Base-by-base conservation (phyloP, 2,888 invertebrate genomes). In the Nowickia ferox region DNA sequence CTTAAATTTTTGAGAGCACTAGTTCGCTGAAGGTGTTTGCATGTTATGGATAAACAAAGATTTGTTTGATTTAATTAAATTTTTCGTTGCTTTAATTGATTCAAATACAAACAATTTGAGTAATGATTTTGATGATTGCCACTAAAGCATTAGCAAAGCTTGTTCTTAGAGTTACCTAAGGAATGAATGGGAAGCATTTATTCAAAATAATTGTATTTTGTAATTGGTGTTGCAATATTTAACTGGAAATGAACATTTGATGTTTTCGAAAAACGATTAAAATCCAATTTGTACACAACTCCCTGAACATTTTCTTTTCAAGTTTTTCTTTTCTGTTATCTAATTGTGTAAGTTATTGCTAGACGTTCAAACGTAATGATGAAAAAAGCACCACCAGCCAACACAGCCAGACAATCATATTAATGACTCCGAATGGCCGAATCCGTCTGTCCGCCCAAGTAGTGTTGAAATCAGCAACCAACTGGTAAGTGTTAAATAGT, bases 251-350 rank as follows among this genome's bases (percentile, higher is more conserved):
- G 8, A 63, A 13, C 55, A 30, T 63, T 79, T 61, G 40, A 40
- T 22, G 9, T 30, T 57, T 72, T 72, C 65, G 4, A 59, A 17
- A 76, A 80, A 77, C 80, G 80, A 84, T 84, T 84, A 80, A 84
- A 84, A 80, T 61, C 59, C 71, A 84, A 84, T 84, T 80, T 80
- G 53, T 66, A 71, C 71, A 80, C 71, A 80, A 84, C 72, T 84
- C 75, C 68, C 79, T 55, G 65, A 74, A 74, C 51, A 57, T 30
- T 65, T 72, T 55, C 22, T 38, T 46, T 76, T 59, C 1, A 17
- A 11, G 2, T 55, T 51, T 59, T 57, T 61, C 48, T 46, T 68
- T 38, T 55, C 1, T 38, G 2, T 48, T 59, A 59, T 68, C 30
- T 30, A 59, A 74, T 81, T 74, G 80, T 81, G 53, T 74, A 81